Evolutionary conservation across 2,113 vertebrate species (phyloP).

Genomic region (Anser cygnoides): DNA sequence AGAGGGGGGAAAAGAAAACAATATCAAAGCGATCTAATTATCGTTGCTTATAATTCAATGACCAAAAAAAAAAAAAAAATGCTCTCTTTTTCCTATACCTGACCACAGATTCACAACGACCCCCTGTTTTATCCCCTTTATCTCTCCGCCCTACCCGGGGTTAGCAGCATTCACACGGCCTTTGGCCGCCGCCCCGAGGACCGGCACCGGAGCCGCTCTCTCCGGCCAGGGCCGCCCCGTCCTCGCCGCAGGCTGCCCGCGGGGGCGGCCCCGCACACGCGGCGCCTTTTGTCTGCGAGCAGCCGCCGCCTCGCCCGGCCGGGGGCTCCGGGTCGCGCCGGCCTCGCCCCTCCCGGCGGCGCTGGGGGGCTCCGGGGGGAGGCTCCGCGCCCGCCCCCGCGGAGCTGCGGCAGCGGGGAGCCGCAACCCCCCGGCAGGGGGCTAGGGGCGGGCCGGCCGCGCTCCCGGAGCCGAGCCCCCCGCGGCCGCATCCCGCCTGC

Average conservation of each 20-base stretch:
- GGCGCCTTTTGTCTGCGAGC: constrained; percentile 29
- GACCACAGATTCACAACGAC: background rate
- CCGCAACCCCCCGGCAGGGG: no score
- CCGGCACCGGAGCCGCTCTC: background rate
- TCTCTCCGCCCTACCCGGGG: background rate
- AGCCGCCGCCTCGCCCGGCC: background rate
- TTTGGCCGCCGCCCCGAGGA: background rate
- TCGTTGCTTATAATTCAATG: background rate
- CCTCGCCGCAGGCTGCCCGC: background rate
- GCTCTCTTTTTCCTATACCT: background rate
- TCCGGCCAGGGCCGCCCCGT: background rate
- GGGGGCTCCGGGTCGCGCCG: background rate
- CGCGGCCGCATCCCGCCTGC: background rate
- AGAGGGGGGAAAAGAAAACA: background rate
- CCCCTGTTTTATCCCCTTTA: background rate
- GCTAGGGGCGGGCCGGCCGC: no score
- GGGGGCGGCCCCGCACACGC: background rate
- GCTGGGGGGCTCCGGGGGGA: no score
- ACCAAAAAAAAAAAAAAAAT: background rate
- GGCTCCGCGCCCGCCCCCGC: background rate
- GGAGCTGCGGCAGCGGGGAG: background rate
- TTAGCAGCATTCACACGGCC: background rate
- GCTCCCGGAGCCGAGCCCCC: background rate
- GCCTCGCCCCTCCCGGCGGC: background rate
- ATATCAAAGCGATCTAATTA: background rate